Evolutionary conservation across 2,113 vertebrate species (phyloP).

Genomic region (Pogona vitticeps): DNA sequence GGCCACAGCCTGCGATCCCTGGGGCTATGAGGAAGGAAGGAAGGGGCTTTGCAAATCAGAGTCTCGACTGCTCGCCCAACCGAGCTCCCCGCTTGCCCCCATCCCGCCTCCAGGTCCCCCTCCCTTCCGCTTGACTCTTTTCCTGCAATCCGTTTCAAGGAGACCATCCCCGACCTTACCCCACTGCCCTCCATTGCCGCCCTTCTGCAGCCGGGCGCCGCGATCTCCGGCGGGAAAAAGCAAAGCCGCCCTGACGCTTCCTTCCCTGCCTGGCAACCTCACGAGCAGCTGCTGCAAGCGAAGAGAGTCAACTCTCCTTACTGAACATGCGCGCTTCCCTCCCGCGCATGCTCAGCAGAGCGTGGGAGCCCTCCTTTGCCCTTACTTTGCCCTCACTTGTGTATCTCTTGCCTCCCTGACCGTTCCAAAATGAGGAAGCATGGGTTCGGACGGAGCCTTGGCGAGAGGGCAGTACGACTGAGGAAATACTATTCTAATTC

Average conservation of each 20-base stretch:
- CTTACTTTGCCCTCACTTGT: neutral
- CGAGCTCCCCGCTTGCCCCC: neutral
- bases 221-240: fast-evolving
- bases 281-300: neutral
- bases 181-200: neutral
- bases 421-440: too few species aligned
- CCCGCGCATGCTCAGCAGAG: constrained; percentile 1
- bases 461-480: too few species aligned
- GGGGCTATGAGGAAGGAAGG: neutral
- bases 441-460: too few species aligned
- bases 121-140: neutral
- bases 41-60: neutral
- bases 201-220: neutral
- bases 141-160: neutral
- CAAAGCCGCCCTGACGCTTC: fast-evolving
- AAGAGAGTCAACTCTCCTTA: too few species aligned
- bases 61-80: neutral
- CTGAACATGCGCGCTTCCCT: neutral
- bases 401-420: too few species aligned
- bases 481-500: neutral
- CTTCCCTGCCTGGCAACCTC: neutral
- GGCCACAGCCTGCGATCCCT: neutral
- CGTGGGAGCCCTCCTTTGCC: neutral
- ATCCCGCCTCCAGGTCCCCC: neutral
- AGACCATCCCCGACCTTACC: neutral